These are phyloP conservation scores for Allophyes oxyacanthae DNA, from an alignment of 2,888 invertebrate species.

Conservation along the genomic window DNA sequence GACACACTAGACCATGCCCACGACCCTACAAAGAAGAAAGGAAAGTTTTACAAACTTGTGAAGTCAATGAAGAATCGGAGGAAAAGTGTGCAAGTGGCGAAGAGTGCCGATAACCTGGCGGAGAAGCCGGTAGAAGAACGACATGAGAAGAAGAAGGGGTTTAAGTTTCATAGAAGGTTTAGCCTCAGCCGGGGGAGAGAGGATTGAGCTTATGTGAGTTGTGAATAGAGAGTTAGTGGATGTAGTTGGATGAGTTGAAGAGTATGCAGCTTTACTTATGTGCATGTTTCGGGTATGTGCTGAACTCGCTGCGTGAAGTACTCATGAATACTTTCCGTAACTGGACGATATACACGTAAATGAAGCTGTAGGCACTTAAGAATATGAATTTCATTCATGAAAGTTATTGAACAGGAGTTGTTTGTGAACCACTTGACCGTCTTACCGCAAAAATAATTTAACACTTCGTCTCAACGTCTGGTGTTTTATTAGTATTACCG, in stretches of 20 bases:
- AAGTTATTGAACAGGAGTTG: background rate
- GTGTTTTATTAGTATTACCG: too few relatives aligned
- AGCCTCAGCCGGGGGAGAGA: slow-evolving; percentile 83
- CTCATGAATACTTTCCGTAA: too few relatives aligned
- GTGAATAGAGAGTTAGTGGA: slow-evolving; percentile 51
- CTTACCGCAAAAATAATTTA: too few relatives aligned
- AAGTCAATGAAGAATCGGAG: slow-evolving; percentile 86
- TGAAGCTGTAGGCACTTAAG: too few relatives aligned
- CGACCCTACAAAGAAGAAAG: slow-evolving; percentile 80
- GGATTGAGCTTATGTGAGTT: slow-evolving; percentile 73
- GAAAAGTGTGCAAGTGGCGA: slow-evolving; percentile 86
- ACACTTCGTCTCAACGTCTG: too few relatives aligned
- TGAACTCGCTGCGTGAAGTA: too few relatives aligned
- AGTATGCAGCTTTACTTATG: too few relatives aligned
- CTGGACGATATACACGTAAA: too few relatives aligned
- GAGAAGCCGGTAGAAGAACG: slow-evolving; percentile 78
- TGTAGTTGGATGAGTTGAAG: slow-evolving; percentile 2
- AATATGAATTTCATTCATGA: too few relatives aligned
- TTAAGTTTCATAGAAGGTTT: slow-evolving; percentile 84
- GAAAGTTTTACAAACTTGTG: slow-evolving; percentile 84
- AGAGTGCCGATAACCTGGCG: slow-evolving; percentile 81
- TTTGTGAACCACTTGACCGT: slow-evolving; percentile 28
- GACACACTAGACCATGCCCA: slow-evolving; percentile 72
- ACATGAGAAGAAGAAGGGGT: slow-evolving; percentile 80
- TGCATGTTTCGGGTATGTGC: too few relatives aligned